These are phyloP conservation scores for Tragelaphus buxtoni DNA, from an alignment of 2,113 vertebrate species.

Conservation along the genomic window DNA sequence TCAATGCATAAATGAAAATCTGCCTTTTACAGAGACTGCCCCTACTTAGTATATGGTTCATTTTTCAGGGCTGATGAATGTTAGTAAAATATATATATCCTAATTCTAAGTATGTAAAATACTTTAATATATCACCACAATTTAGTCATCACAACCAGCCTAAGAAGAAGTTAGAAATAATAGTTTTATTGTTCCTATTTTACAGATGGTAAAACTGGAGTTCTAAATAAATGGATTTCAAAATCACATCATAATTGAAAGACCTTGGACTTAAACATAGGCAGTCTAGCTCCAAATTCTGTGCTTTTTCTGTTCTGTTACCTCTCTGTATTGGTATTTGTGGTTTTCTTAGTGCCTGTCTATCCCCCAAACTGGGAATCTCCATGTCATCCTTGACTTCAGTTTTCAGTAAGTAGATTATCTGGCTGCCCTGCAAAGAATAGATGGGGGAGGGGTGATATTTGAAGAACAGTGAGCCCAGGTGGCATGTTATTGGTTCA, in stretches of 20 bases:
- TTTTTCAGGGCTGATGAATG: neutral
- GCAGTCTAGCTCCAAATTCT: neutral
- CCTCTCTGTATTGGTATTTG: neutral
- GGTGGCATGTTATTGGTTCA: neutral
- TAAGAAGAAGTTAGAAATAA: neutral
- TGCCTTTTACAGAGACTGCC: neutral
- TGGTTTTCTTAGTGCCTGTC: neutral
- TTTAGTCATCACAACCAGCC: neutral
- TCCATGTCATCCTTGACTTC: neutral
- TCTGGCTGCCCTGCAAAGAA: neutral
- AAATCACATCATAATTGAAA: neutral
- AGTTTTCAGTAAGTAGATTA: neutral
- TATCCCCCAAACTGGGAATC: neutral
- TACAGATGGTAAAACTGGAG: neutral
- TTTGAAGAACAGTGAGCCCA: neutral
- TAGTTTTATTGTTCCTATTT: neutral
- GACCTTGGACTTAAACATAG: neutral
- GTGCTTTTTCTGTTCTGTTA: neutral
- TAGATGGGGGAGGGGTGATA: neutral
- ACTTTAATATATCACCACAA: neutral
- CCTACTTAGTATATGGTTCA: neutral
- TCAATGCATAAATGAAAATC: neutral
- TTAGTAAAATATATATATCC: neutral
- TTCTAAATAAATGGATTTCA: neutral
- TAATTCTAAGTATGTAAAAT: neutral